Evolutionary conservation across 2,113 vertebrate species (phyloP), one percentile per base, ranked within the genome.

Genomic region (Meleagris gallopavo): DNA sequence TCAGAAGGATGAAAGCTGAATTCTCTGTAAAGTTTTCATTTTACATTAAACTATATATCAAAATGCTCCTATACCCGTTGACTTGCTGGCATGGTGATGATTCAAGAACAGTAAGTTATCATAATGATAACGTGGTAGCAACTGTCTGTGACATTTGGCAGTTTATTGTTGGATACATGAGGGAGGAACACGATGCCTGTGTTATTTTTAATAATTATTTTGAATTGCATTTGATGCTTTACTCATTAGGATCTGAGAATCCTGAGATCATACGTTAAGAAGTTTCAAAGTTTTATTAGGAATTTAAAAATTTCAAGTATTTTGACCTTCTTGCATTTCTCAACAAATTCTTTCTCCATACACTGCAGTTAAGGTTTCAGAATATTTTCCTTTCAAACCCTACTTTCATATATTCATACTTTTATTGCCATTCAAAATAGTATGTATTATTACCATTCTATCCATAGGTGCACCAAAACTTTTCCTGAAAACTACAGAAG

Each of bases 21-120:
- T 41, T 32, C 17, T 60, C 32, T 64, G 19, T 8, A 57, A 75
- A 89, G 20, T 76, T 83, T 67, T 71, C 6, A 5, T 80, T 85
- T 95, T 81, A 65, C 10, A 74, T 82, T 93, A 76, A 64, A 86
- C 82, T 50, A 81, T 45, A 20, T 40, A 65, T 93, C 88, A 80
- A 57, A 73, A 41, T 66, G 5, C n/a, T 83, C 64, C 25, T 72
- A 52, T 72, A 20, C 13, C 29, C 65, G 46, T 93, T 90, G 67
- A 55, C 55, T 86, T 29, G 32, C n/a, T 55, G 22, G 5, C 20
- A 52, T 45, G 69, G 30, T 40, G 67, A 54, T 71, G 10, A 14
- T 64, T 81, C 82, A 91, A 89, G 64, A 83, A 15, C 29, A 95
- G 32, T 11, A 81, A 86, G 93, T 94, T 83, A 83, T 78, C 4